Base-by-base conservation (phyloP, 1,140 invertebrate species). In the Zaprionus gabonicus region DNA sequence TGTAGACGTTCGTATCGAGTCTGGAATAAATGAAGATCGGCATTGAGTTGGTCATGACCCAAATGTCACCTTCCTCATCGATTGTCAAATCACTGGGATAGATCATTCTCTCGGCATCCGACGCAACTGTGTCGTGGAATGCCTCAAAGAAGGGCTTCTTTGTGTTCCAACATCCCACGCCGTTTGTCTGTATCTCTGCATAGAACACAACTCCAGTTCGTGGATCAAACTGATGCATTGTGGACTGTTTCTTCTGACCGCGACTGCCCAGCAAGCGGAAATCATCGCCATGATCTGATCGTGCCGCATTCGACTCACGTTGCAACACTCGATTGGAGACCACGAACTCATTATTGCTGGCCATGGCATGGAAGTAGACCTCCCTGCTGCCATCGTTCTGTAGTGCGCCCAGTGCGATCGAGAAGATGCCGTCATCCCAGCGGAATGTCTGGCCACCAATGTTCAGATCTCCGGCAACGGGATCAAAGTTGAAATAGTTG, bases 351-450 rank as follows among this genome's bases (percentile, higher is more conserved):
- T 93, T 93, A 38, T 87, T 92, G 67, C 93, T 95, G 23, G 95
- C 94, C 94, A 96, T 94, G 0, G 96, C 93, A 91, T 96, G 96
- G 93, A 96, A 97, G 83, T 95, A 96, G 0, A 95, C 94, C 28
- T 93, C 94, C 44, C 94, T 94, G 78, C 93, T 95, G 9, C 94
- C 94, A 73, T 95, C 92, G 0, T 80, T 59, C 4, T 93, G 93
- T 2, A 94, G 83, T 0, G 94, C 94, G 0, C 95, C 95, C 31
- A 96, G 76, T 0, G 95, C 95, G 1, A 96, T 83, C 62, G 95
- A 96, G 84, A 97, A 96, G 5, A 96, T 92, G 1, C 96, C 96
- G 80, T 96, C 96, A 55, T 94, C 95, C 96, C 96, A 96, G 90
- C 96, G 95, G 82, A 96, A 96, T 2, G 93, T 92, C 59, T 95